Base-by-base conservation (phyloP, 2,888 invertebrate species). In the Euphydryas editha region DNA sequence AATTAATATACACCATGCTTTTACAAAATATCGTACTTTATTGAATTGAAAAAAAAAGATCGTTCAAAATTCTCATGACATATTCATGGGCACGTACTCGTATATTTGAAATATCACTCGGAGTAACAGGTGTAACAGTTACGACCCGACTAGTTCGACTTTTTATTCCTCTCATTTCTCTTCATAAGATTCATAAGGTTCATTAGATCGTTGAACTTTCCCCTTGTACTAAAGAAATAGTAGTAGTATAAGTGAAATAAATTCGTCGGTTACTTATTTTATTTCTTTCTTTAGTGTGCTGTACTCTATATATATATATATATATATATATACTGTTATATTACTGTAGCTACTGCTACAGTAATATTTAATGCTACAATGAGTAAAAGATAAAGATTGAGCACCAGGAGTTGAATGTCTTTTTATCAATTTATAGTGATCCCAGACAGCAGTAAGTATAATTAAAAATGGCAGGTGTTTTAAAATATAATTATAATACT, bases 121-220 rank as follows among this genome's bases (percentile, higher is more conserved):
- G 20, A 39, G 83, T 81, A 82, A 82, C 79, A 83, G 82, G 80
- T 82, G 81, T 76, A 79, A 73, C 72, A 71, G 74, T 75, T 72
- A 72, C 70, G 71, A 71, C 69, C 68, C 59, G 59, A 74, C 67
- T 70, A 71, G 69, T 73, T 73, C 65, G 67, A 76, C 72, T 76
- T 76, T 78, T 78, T 74, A 72, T 69, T 56, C 72, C 70, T 73
- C 69, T 74, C 75, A 77, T 73, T 73, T 78, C 75, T 74, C 70
- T 74, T 72, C 67, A 57, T 56, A 59, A 57, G 59, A 60, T 68
- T 66, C 60, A 39, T 11, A 39, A 15, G 2, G 30, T 30, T 30
- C 30, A 61, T 68, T 65, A 61, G 46, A 61, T 68, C 57, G 44
- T 55, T 11, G 46, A 66, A 62, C 46, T 58, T 68, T 54, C 20